Conservation (phyloP, 2,113 vertebrate genomes). For the Takifugu bimaculatus region DNA sequence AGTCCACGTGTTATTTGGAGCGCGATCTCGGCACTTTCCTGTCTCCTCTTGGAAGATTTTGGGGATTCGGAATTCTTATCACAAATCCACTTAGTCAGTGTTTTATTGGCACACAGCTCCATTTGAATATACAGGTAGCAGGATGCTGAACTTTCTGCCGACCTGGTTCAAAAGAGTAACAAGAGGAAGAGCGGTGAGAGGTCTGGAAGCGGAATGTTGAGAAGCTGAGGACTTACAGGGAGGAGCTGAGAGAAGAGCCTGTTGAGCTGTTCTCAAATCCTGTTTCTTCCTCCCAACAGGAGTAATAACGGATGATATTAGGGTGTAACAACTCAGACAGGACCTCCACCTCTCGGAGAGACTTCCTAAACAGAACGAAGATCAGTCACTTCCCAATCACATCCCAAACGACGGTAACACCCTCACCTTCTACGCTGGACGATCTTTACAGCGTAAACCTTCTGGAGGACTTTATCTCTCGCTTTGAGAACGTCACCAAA, state of each 20-base stretch:
- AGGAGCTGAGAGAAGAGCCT: slow-evolving; percentile 39
- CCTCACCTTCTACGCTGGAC: slow-evolving; percentile 64
- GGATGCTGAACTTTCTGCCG: background rate
- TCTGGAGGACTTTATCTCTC: slow-evolving; percentile 32
- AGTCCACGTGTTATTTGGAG: slow-evolving; percentile 63
- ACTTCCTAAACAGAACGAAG: slow-evolving; percentile 52
- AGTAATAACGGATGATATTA: slow-evolving; percentile 74
- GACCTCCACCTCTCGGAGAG: slow-evolving; percentile 54
- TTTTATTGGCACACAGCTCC: slow-evolving; percentile 69
- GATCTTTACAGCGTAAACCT: slow-evolving; percentile 69
- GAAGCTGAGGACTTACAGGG: slow-evolving; percentile 50
- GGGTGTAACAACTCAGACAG: slow-evolving; percentile 58
- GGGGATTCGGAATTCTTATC: slow-evolving; percentile 52
- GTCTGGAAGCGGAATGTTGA: background rate
- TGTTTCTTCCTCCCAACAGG: slow-evolving; percentile 61
- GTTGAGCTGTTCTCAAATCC: slow-evolving; percentile 28
- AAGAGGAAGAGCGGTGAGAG: background rate
- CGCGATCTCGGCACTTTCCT: slow-evolving; percentile 41
- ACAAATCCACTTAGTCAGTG: slow-evolving; percentile 67
- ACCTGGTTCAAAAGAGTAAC: slow-evolving; percentile 35
- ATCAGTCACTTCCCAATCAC: background rate
- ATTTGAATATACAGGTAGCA: slow-evolving; percentile 75
- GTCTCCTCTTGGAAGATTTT: slow-evolving; percentile 32
- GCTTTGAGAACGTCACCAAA: slow-evolving; percentile 72
- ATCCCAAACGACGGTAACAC: background rate